Evolutionary conservation across 2,888 invertebrate species (phyloP).

Genomic region (Saturnia pavonia): DNA sequence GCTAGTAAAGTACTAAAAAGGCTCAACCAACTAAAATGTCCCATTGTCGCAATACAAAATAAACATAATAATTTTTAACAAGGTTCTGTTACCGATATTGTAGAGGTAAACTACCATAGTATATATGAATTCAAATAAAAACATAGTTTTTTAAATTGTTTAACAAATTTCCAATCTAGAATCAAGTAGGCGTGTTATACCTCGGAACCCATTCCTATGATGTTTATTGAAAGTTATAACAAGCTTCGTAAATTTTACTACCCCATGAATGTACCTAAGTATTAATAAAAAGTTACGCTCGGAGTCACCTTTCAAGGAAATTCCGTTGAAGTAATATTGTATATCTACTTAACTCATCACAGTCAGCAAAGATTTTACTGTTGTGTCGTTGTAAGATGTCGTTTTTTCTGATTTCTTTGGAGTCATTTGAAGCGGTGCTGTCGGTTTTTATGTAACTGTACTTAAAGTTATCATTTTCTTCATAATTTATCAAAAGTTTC

Average conservation of each 20-base stretch:
- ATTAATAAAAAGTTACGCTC: conserved; percentile 38
- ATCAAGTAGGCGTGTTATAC: conserved; percentile 6
- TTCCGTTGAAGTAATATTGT: conserved; percentile 24
- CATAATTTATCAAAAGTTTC: no score
- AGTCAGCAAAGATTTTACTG: conserved; percentile 5
- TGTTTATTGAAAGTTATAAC: conserved; percentile 30
- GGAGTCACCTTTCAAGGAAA: conserved; percentile 18
- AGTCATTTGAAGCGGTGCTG: not conserved
- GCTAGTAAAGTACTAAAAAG: not conserved
- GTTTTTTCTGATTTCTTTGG: not conserved
- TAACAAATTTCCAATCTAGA: not conserved
- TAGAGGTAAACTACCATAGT: no score
- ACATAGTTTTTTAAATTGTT: not conserved
- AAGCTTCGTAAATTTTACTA: conserved; percentile 37
- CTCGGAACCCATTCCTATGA: conserved; percentile 20
- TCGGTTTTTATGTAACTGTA: not conserved
- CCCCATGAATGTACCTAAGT: conserved; percentile 34
- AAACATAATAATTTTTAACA: not conserved
- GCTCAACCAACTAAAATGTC: not conserved
- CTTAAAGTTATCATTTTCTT: not conserved
- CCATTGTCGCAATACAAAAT: not conserved
- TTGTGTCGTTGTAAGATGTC: not conserved
- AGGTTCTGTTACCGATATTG: not conserved
- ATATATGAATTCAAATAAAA: not conserved
- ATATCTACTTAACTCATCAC: conserved; percentile 16